Conservation (phyloP, 2,797 vertebrate genomes). For the Fratercula arctica region DNA sequence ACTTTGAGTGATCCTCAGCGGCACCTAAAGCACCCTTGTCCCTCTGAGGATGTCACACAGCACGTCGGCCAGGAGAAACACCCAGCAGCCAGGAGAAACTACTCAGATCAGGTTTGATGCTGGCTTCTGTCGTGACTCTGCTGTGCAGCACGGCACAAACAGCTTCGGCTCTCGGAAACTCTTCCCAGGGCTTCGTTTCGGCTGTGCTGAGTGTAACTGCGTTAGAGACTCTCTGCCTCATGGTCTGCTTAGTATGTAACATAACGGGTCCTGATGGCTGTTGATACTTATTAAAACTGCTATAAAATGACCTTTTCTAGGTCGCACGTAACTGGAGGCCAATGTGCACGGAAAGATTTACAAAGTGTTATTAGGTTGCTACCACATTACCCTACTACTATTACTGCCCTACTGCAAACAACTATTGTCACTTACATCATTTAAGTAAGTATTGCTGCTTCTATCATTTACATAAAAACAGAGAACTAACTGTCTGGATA, state of each 20-base stretch:
- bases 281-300: not conserved
- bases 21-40: not conserved
- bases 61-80: not conserved
- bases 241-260: not conserved
- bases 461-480: not conserved
- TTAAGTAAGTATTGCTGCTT: not conserved
- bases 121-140: not conserved
- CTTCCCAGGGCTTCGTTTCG: rapidly evolving
- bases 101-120: not conserved
- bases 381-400: too few relatives aligned
- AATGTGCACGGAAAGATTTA: not conserved
- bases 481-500: not conserved
- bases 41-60: not conserved
- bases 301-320: not conserved
- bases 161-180: not conserved
- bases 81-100: not conserved
- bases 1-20: rapidly evolving
- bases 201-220: not conserved
- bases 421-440: not conserved
- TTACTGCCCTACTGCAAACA: not conserved
- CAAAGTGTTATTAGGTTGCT: not conserved
- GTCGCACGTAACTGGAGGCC: rapidly evolving
- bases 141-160: not conserved
- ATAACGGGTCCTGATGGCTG: rapidly evolving
- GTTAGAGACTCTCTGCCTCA: not conserved